These are phyloP conservation scores for Eulithis prunata DNA, from an alignment of 2,888 invertebrate species.

Conservation along the genomic window DNA sequence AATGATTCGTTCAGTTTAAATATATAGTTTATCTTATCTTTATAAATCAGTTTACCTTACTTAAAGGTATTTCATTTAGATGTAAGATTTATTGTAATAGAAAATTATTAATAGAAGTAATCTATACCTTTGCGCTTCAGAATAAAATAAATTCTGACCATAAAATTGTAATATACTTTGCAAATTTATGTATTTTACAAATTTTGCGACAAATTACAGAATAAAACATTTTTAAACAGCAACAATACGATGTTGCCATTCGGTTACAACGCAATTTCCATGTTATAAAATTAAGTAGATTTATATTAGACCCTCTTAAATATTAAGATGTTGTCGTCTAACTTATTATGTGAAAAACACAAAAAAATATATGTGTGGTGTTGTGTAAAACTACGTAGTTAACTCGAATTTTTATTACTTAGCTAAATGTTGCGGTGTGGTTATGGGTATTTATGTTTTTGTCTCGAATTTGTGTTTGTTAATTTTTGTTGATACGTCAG, in stretches of 20 bases:
- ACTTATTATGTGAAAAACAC: slow-evolving; percentile 22
- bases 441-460: slow-evolving; percentile 25
- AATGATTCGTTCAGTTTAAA: slow-evolving; percentile 36
- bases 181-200: background rate
- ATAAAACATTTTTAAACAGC: background rate
- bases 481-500: slow-evolving; percentile 8
- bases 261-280: slow-evolving; percentile 6
- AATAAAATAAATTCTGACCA: slow-evolving; percentile 7
- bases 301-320: slow-evolving; percentile 15
- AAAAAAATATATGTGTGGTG: slow-evolving; percentile 32
- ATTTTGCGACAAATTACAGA: background rate
- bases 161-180: slow-evolving; percentile 1
- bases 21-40: slow-evolving; percentile 30
- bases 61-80: slow-evolving; percentile 26
- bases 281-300: slow-evolving; percentile 11
- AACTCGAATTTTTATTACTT: slow-evolving; percentile 38
- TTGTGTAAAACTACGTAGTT: slow-evolving; percentile 14
- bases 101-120: slow-evolving; percentile 11
- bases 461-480: slow-evolving; percentile 30
- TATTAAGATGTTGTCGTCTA: slow-evolving; percentile 22
- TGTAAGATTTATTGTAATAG: slow-evolving; percentile 19
- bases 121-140: slow-evolving; percentile 2
- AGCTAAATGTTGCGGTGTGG: slow-evolving; percentile 25
- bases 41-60: slow-evolving; percentile 22
- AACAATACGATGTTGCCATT: slow-evolving; percentile 5